A percentile compares a stretch with the other conserved stretches of the same genome.
phyloP scores from a whole-genome alignment of 2,888 invertebrate species.

The Drosophila tripunctata region DNA sequence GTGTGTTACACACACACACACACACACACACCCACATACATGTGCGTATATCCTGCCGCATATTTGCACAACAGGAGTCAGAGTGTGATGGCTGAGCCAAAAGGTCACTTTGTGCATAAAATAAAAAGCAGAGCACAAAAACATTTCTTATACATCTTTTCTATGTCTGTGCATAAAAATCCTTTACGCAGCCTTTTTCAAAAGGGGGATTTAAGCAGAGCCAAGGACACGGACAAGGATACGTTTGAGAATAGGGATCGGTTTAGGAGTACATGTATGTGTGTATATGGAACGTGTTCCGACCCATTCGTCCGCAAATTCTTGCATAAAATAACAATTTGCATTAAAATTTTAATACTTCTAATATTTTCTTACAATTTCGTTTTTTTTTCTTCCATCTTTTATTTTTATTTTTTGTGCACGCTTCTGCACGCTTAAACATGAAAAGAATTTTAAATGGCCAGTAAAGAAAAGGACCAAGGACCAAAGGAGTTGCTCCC shows the following conservation, averaged over 20 bases:
- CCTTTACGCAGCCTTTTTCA: conserved; percentile 73
- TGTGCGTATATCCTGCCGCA: conserved; percentile 37
- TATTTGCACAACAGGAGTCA: conserved; percentile 54
- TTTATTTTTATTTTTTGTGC: conserved; percentile 23
- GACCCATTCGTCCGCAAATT: conserved; percentile 54
- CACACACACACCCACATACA: conserved; percentile 21
- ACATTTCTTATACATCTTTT: conserved; percentile 53
- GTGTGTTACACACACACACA: conserved; percentile 20
- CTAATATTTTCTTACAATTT: conserved; percentile 69
- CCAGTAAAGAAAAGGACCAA: conserved; percentile 26
- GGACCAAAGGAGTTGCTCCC: conserved; percentile 43
- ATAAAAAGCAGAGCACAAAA: conserved; percentile 52
- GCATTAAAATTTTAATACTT: conserved; percentile 77
- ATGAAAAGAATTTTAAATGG: conserved; percentile 79
- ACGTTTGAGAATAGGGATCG: conserved; percentile 14
- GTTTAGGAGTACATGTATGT: too few species aligned
- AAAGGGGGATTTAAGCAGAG: conserved; percentile 63
- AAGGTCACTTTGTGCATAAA: conserved; percentile 62
- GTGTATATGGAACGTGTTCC: conserved; percentile 35
- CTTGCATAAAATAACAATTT: conserved; percentile 80
- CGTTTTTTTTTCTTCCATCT: conserved; percentile 39
- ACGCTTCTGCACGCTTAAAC: conserved; percentile 67
- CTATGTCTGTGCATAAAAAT: conserved; percentile 54
- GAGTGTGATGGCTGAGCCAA: conserved; percentile 43
- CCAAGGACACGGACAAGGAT: conserved; percentile 37